Evolutionary conservation across 2,113 vertebrate species (phyloP).

Genomic region (human): GRCh38 chr1:234621501-234622000

Average conservation of each 20-base stretch:
- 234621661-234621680: background rate
- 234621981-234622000: background rate
- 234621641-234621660: background rate
- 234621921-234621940: background rate
- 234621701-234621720: constrained; percentile 47
- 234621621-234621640: background rate
- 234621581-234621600: background rate
- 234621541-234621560: background rate
- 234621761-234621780: constrained; percentile 41
- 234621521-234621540: background rate
- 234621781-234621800: constrained; percentile 17
- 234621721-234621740: constrained; percentile 44
- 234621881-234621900: constrained; percentile 37
- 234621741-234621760: constrained; percentile 63
- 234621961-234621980: background rate
- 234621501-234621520: background rate
- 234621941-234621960: background rate
- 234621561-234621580: background rate
- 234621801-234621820: background rate
- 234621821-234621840: constrained; percentile 14
- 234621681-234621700: background rate
- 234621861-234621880: constrained; percentile 17
- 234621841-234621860: background rate
- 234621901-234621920: constrained; percentile 7
- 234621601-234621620: background rate